phyloP scores from a whole-genome alignment of 2,888 invertebrate genomes.

The Patella ulyssiponensis region DNA sequence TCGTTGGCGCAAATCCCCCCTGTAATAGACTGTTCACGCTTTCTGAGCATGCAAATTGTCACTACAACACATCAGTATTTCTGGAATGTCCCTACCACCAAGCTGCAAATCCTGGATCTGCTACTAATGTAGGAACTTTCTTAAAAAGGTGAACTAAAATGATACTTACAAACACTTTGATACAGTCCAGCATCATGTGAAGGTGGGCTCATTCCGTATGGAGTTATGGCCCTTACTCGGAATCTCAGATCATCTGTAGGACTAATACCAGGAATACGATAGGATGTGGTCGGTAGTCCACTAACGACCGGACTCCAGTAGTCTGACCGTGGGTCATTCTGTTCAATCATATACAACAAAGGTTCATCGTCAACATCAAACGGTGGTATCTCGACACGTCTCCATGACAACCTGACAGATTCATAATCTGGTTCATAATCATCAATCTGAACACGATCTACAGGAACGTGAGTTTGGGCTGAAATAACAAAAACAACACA shows the following conservation, averaged over 20 bases:
- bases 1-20: no score
- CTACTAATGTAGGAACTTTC: no score
- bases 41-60: no score
- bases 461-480: slow-evolving; percentile 56
- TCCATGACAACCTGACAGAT: slow-evolving; percentile 59
- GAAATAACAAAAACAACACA: slow-evolving; percentile 14
- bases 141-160: no score
- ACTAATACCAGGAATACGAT: slow-evolving; percentile 56
- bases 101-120: no score
- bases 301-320: slow-evolving; percentile 66
- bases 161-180: slow-evolving; percentile 47
- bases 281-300: slow-evolving; percentile 62
- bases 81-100: no score
- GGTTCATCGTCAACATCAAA: slow-evolving; percentile 54
- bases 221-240: slow-evolving; percentile 95
- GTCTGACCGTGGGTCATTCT: slow-evolving; percentile 54
- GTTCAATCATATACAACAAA: slow-evolving; percentile 62
- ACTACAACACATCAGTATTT: no score
- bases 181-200: slow-evolving; percentile 77
- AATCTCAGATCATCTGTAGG: slow-evolving; percentile 88
- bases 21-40: no score
- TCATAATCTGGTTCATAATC: slow-evolving; percentile 58
- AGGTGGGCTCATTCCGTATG: slow-evolving; percentile 96
- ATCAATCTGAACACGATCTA: slow-evolving; percentile 54
- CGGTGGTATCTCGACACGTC: slow-evolving; percentile 58